Conservation (phyloP, 2,113 vertebrate species). For the Thymallus thymallus region DNA sequence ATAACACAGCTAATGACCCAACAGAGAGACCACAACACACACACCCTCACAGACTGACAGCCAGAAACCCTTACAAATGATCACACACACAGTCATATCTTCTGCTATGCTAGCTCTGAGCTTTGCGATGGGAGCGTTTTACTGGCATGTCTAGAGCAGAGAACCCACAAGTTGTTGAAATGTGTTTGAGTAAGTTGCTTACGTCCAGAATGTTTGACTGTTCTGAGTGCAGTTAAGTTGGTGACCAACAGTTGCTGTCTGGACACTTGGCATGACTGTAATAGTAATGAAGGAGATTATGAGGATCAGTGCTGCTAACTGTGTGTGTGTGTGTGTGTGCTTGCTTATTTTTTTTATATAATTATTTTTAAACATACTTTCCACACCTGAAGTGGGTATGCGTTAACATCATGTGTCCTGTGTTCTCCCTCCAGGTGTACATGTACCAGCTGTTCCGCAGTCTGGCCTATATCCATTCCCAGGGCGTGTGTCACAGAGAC, state of each 20-base stretch:
- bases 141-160: too few species aligned
- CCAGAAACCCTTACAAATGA: too few species aligned
- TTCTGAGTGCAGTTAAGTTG: background rate
- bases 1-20: background rate
- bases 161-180: too few species aligned
- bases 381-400: too few species aligned
- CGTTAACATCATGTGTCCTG: background rate
- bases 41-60: too few species aligned
- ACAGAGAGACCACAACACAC: background rate
- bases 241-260: background rate
- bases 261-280: background rate
- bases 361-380: too few species aligned
- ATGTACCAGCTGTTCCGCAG: slow-evolving; percentile 97
- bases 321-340: too few species aligned
- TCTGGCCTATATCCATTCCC: slow-evolving; percentile 94
- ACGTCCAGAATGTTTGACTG: background rate
- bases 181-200: too few species aligned
- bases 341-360: too few species aligned
- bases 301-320: background rate
- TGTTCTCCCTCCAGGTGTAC: slow-evolving; percentile 77
- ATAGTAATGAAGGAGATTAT: background rate
- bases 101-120: too few species aligned
- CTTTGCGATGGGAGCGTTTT: too few species aligned
- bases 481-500: slow-evolving; percentile 92
- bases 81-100: too few species aligned